phyloP scores from a whole-genome alignment of 1,140 invertebrate species.

The Platyura marginata region DNA sequence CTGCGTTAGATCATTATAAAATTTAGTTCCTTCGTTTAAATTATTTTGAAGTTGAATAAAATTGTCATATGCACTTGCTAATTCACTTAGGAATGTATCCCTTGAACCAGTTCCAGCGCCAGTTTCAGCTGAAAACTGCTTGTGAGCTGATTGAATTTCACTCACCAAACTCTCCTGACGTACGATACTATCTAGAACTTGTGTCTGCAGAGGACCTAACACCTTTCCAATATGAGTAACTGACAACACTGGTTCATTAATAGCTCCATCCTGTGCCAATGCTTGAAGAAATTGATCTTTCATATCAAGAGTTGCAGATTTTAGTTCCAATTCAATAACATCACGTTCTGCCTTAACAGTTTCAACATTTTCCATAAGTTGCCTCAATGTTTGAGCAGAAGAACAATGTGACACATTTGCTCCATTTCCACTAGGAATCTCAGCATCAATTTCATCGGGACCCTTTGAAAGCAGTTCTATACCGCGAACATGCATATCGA shows the following conservation, averaged over 20 bases:
- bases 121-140: constrained; percentile 53
- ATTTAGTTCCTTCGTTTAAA: constrained; percentile 88
- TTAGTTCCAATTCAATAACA: constrained; percentile 72
- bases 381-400: constrained; percentile 45
- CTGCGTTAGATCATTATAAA: constrained; percentile 94
- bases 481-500: constrained; percentile 49
- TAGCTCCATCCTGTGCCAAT: constrained; percentile 62
- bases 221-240: constrained; percentile 53
- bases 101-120: constrained; percentile 43
- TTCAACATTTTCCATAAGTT: constrained; percentile 77
- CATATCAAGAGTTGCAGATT: constrained; percentile 68
- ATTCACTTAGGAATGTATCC: constrained; percentile 64
- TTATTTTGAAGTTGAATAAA: constrained; percentile 82
- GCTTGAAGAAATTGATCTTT: constrained; percentile 63
- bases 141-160: constrained; percentile 59
- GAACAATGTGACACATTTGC: constrained; percentile 34
- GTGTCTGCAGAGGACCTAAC: constrained; percentile 66
- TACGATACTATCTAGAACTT: constrained; percentile 55
- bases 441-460: constrained; percentile 37
- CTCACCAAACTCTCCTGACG: constrained; percentile 61
- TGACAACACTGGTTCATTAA: constrained; percentile 72
- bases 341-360: constrained; percentile 77
- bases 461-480: constrained; percentile 69
- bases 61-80: constrained; percentile 77
- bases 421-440: constrained; percentile 37